These are phyloP conservation scores for Andrena bicolor DNA, from an alignment of 2,888 invertebrate genomes.

Conservation along the genomic window DNA sequence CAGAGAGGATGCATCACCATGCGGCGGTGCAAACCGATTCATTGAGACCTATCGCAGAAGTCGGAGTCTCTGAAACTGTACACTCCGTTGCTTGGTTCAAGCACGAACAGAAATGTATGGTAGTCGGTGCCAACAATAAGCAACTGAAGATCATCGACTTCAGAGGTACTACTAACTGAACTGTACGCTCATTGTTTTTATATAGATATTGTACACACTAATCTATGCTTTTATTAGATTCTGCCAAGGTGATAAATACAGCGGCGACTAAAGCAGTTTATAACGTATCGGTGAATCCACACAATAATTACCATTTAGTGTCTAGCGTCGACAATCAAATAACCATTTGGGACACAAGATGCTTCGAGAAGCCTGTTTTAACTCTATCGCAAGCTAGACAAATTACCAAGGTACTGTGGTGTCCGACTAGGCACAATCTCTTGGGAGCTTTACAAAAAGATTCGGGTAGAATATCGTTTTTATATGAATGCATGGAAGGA, in stretches of 20 bases:
- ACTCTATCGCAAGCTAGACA: slow-evolving; percentile 90
- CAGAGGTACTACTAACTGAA: slow-evolving; percentile 87
- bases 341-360: slow-evolving; percentile 95
- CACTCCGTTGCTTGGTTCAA: slow-evolving; percentile 95
- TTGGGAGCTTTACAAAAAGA: slow-evolving; percentile 94
- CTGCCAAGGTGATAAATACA: slow-evolving; percentile 89
- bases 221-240: slow-evolving; percentile 86
- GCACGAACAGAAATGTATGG: slow-evolving; percentile 90
- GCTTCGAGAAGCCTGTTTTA: slow-evolving; percentile 93
- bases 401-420: slow-evolving; percentile 93
- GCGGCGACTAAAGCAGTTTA: slow-evolving; percentile 93
- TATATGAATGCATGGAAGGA: neutral
- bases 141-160: slow-evolving; percentile 95
- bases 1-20: slow-evolving; percentile 82
- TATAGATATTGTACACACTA: slow-evolving; percentile 34
- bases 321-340: slow-evolving; percentile 93
- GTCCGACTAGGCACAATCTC: slow-evolving; percentile 94
- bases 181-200: slow-evolving; percentile 5
- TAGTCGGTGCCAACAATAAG: slow-evolving; percentile 96
- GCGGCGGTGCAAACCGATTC: slow-evolving; percentile 85
- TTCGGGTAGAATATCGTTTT: slow-evolving; percentile 73
- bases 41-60: slow-evolving; percentile 89
- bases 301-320: slow-evolving; percentile 92
- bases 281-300: slow-evolving; percentile 93
- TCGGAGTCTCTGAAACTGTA: slow-evolving; percentile 93